Evolutionary conservation across 1,140 invertebrate genomes (phyloP).

Genomic region (Hirudo medicinalis): DNA sequence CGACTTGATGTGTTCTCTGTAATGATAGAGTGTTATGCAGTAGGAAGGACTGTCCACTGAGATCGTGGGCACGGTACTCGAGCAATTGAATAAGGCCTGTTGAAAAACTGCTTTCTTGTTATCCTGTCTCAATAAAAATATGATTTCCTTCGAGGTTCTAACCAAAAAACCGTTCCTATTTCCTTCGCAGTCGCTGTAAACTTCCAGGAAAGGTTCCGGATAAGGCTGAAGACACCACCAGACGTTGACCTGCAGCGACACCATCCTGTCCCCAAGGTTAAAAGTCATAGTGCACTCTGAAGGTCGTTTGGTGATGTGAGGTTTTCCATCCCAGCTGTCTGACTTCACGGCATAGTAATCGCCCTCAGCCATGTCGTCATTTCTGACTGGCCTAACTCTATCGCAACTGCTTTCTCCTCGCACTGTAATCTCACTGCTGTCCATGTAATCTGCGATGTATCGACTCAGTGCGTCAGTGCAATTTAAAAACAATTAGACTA

Average conservation of each 20-base stretch:
- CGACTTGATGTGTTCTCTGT: conserved; percentile 18
- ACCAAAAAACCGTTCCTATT: conserved; percentile 18
- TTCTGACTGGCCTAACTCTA: conserved; percentile 12
- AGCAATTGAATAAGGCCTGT: conserved; percentile 10
- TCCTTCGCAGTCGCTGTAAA: conserved; percentile 22
- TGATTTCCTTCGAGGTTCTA: not conserved
- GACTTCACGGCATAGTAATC: conserved; percentile 20
- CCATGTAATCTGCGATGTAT: conserved; percentile 20
- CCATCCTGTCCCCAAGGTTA: conserved; percentile 21
- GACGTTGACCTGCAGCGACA: conserved; percentile 17
- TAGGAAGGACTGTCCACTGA: conserved; percentile 12
- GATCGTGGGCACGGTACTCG: not conserved
- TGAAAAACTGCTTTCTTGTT: not conserved
- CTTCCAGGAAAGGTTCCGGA: conserved; percentile 17
- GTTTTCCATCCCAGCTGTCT: conserved; percentile 19
- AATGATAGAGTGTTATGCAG: conserved; percentile 21
- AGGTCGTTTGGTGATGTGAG: conserved; percentile 14
- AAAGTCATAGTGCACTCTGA: conserved; percentile 21
- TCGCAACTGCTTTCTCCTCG: conserved; percentile 14
- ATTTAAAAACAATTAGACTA: not conserved
- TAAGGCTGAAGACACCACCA: conserved; percentile 18
- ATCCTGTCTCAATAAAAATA: not conserved
- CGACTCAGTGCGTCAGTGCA: not conserved
- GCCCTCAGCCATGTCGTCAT: conserved; percentile 22
- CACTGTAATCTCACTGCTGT: conserved; percentile 15